Percentiles rank a stretch among this genome's conserved stretches.
These are phyloP conservation scores for Entomyzon cyanotis DNA, from an alignment of 2,113 vertebrate species.

Conservation along the genomic window DNA sequence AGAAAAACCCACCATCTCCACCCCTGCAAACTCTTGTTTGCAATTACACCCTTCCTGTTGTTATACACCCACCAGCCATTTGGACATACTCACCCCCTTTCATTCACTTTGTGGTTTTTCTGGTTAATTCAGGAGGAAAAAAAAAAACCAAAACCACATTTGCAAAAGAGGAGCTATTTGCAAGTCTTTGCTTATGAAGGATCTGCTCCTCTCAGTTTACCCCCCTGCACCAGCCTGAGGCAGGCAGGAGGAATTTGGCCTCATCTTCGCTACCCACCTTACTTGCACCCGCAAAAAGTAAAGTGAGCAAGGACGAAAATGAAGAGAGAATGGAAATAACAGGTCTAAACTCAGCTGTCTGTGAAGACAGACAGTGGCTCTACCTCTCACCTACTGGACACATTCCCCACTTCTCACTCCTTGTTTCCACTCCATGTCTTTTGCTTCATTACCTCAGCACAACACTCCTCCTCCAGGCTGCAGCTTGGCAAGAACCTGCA, in stretches of 20 bases:
- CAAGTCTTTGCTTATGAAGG: not conserved
- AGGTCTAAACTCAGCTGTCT: not conserved
- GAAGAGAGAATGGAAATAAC: not conserved
- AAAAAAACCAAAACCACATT: not conserved
- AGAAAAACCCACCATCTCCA: not conserved
- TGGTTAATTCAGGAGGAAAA: not conserved
- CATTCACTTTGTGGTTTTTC: not conserved
- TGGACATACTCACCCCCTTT: not conserved
- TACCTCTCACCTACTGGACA: not conserved
- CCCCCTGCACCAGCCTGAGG: not conserved
- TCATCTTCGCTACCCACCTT: not conserved
- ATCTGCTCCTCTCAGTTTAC: not conserved
- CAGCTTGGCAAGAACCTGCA: not conserved
- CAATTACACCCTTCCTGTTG: not conserved
- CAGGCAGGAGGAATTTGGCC: not conserved
- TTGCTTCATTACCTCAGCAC: not conserved
- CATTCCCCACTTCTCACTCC: not conserved
- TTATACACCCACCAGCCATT: not conserved
- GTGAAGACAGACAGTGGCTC: not conserved
- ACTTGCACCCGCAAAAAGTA: not conserved
- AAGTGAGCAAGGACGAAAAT: not conserved
- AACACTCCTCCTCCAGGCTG: not conserved
- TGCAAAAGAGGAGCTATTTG: not conserved
- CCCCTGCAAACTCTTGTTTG: not conserved
- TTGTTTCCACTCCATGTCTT: not conserved